Base-by-base conservation (phyloP, 2,888 invertebrate species). In the Tachystola acroxantha region DNA sequence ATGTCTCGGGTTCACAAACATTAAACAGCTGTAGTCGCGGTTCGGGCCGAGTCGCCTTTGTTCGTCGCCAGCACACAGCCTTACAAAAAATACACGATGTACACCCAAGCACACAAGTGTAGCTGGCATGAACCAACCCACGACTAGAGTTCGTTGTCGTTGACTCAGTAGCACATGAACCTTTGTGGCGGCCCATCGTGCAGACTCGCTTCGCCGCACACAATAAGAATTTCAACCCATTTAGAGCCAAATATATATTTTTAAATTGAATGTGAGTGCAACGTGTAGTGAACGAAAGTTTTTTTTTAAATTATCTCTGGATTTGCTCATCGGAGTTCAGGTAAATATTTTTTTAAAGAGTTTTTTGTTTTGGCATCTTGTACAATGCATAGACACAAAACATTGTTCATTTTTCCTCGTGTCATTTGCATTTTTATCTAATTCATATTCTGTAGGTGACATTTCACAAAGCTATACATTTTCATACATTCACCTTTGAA, bases 21-120 rank as follows among this genome's bases (percentile, higher is more conserved):
- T 69, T 66, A 71, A 84, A 85, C 84, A 85, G 84, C 84, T 85
- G 84, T 78, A 60, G 53, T 47, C 16, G 44, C 40, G 52, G 47
- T 57, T 78, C 74, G 74, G 67, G 52, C 45, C 41, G 31, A 42
- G 42, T 67, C 71, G 79, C 48, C 74, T 78, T 75, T 77, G 77
- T 77, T 75, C 79, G 73, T 48, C 44, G 53, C 42, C 46, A 46
- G 46, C 34, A 40, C 41, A 26, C 29, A 16, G 7, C 11, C 48
- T 45, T 47, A 27, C 12, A 50, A 48, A 52, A n/a, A 54, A 50
- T 55, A 57, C 51, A 61, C 43, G 43, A 45, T 48, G 49, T 53
- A 54, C 48, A 54, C 53, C 24, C n/a, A 9, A 24, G n/a, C 24
- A 24, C 24, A 24, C 24, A 24, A 24, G 24, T 24, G 45, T 40